Percentiles rank a stretch among this genome's conserved stretches.
These are phyloP conservation scores for Diplolepis rosae DNA, from an alignment of 2,888 invertebrate species.

Conservation along the genomic window DNA sequence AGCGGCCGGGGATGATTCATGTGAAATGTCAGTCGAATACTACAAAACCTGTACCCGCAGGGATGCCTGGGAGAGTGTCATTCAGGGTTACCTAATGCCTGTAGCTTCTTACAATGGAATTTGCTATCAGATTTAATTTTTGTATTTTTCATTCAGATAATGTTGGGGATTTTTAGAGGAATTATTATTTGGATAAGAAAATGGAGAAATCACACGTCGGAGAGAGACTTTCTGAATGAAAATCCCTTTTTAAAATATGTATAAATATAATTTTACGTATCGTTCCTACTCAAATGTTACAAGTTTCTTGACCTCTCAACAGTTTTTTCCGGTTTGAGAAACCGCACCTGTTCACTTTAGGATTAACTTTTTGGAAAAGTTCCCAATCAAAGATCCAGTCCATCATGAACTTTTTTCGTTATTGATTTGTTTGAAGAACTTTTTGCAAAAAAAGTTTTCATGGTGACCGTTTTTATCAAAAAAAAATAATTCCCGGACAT, in stretches of 20 bases:
- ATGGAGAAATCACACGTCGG: not conserved
- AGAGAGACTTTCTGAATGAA: no score
- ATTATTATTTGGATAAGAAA: not conserved
- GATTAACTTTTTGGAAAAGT: slow-evolving; percentile 22
- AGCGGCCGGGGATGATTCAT: slow-evolving; percentile 2
- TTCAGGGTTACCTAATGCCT: not conserved
- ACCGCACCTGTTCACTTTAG: slow-evolving; percentile 22
- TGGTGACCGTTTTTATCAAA: no score
- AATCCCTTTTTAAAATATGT: no score
- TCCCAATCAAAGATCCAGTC: slow-evolving; percentile 18
- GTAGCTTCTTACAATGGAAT: not conserved
- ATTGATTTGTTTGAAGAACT: not conserved
- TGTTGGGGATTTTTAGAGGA: not conserved
- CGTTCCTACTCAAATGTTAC: slow-evolving; percentile 1
- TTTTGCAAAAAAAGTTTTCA: not conserved
- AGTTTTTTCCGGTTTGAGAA: slow-evolving; percentile 12
- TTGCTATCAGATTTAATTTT: no score
- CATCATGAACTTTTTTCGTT: not conserved
- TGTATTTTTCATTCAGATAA: no score
- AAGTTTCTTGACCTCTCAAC: slow-evolving; percentile 20
- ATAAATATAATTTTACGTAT: not conserved
- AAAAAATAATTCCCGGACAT: no score
- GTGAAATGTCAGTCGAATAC: slow-evolving; percentile 22
- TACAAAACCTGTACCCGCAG: slow-evolving; percentile 13
- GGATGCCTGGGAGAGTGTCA: not conserved